phyloP scores from a whole-genome alignment of 2,113 vertebrate species.

The Erythrocercus mccallii region DNA sequence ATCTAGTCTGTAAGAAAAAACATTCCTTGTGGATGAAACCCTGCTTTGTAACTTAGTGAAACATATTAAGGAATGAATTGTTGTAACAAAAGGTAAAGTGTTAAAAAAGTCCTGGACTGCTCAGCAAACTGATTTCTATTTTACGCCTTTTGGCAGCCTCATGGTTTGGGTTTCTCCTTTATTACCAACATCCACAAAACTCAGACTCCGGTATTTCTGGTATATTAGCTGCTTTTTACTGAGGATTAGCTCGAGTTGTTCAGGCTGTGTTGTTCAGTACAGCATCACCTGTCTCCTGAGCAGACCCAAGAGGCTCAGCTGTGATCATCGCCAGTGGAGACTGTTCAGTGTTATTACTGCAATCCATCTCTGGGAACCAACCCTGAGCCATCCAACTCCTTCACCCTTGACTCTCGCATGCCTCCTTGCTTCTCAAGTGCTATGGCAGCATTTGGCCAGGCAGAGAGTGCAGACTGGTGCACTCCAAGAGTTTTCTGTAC shows the following conservation, averaged over 20 bases:
- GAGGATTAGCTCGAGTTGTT: not conserved
- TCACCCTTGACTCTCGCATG: not conserved
- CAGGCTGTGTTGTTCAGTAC: not conserved
- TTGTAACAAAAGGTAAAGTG: not conserved
- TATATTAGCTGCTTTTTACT: not conserved
- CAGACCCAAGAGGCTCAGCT: not conserved
- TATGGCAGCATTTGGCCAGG: not conserved
- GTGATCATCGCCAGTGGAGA: not conserved
- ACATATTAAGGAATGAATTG: not conserved
- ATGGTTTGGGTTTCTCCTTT: not conserved
- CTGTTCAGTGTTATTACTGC: not conserved
- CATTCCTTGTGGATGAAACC: not conserved
- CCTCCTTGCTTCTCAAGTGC: not conserved
- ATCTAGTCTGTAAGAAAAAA: not conserved
- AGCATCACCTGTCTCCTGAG: not conserved
- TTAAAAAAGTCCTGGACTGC: not conserved
- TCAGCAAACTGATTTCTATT: not conserved
- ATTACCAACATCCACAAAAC: not conserved
- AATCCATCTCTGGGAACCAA: not conserved
- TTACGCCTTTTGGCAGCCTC: constrained; percentile 14
- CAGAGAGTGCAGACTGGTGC: not conserved
- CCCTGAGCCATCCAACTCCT: not conserved
- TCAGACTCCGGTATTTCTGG: not conserved
- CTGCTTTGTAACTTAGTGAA: not conserved
- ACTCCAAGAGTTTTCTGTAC: not conserved